These are phyloP conservation scores for Holcopasites calliopsidis DNA, from an alignment of 1,140 invertebrate species.

Conservation along the genomic window DNA sequence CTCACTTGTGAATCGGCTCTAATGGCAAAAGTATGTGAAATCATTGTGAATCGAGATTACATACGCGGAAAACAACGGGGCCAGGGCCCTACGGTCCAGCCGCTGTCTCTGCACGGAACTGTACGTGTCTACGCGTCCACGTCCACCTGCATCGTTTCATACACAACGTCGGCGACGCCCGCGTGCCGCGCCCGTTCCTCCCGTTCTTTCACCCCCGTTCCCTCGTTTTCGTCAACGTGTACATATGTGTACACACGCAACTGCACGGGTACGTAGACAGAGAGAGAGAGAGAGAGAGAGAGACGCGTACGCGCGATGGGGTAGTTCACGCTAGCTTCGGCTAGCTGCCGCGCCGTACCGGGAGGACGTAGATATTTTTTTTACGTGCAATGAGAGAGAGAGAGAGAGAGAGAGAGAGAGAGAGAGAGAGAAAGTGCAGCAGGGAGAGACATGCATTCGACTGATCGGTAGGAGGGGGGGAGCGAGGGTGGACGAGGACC, in stretches of 20 bases:
- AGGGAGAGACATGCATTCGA: slow-evolving; percentile 71
- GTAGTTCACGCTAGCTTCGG: slow-evolving; percentile 5
- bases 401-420: too few relatives aligned
- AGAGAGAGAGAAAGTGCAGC: too few relatives aligned
- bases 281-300: slow-evolving; percentile 56
- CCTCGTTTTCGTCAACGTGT: slow-evolving; percentile 6
- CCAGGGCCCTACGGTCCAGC: slow-evolving; percentile 42
- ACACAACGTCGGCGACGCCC: not conserved
- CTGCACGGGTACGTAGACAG: slow-evolving; percentile 39
- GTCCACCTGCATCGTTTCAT: slow-evolving; percentile 20
- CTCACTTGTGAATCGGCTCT: slow-evolving; percentile 76
- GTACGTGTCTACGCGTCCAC: slow-evolving; percentile 27
- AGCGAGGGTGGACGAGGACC: not conserved
- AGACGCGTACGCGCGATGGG: slow-evolving; percentile 19
- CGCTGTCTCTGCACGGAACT: not conserved
- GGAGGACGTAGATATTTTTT: slow-evolving; percentile 72
- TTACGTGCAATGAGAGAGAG: slow-evolving; percentile 70
- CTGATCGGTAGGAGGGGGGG: slow-evolving; percentile 49
- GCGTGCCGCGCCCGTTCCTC: not conserved
- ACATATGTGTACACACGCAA: slow-evolving; percentile 46
- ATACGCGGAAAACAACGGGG: slow-evolving; percentile 73
- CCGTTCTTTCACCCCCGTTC: not conserved
- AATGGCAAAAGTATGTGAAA: slow-evolving; percentile 79
- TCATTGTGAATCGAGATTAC: slow-evolving; percentile 78
- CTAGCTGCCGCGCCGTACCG: slow-evolving; percentile 32